Evolutionary conservation across 2,113 vertebrate genomes (phyloP).

Genomic region (Oriolus oriolus): DNA sequence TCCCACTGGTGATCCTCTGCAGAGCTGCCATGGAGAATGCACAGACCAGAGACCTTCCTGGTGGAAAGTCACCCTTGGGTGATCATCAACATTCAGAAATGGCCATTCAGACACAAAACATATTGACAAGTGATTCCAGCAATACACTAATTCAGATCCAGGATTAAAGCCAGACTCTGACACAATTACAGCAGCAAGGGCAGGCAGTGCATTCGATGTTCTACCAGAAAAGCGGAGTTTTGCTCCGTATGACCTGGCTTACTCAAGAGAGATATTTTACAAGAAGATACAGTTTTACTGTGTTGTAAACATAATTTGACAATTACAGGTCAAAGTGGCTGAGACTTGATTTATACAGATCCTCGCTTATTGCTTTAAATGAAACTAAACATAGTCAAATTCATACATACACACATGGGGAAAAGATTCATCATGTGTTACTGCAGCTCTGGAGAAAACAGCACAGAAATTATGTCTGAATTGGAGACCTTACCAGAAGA

Average conservation of each 20-base stretch:
- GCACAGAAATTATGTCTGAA: neutral
- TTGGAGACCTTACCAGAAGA: neutral
- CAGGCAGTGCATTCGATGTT: neutral
- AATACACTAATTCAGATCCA: neutral
- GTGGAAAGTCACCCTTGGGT: neutral
- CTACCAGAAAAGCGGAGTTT: neutral
- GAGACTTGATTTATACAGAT: too few species aligned
- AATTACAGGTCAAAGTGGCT: neutral
- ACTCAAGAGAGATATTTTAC: neutral
- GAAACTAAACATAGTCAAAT: neutral
- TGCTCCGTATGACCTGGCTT: neutral
- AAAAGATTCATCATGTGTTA: neutral
- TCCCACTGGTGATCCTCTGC: neutral
- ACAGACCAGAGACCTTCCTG: neutral
- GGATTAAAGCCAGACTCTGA: neutral
- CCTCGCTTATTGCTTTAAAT: neutral
- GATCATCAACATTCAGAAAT: neutral
- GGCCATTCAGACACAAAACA: neutral
- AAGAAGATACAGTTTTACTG: neutral
- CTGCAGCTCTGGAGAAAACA: neutral
- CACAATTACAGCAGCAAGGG: neutral
- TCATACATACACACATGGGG: neutral
- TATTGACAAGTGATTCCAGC: neutral
- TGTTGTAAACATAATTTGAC: conserved; percentile 1
- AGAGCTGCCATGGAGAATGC: neutral